Evolutionary conservation across 2,888 invertebrate genomes (phyloP), one percentile per base, ranked within the genome.

Genomic region (Mayetiola destructor): DNA sequence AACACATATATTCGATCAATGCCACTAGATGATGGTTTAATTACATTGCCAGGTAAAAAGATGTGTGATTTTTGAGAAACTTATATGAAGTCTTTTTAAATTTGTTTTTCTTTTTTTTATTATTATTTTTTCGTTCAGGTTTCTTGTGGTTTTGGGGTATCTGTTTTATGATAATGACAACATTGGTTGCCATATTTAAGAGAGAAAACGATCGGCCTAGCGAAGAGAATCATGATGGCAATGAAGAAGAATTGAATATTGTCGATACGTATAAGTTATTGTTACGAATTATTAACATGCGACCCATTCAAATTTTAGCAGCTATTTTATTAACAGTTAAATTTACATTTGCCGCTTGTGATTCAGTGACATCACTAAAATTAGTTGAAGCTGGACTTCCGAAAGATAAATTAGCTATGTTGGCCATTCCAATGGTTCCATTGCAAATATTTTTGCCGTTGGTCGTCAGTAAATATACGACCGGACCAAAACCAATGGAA

Each of bases 61-160:
- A 32, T 12, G 8, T 32, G 6, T 32, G n/a, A n/a, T 32, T 32
- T 12, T 27, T 14, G 12, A 9, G 37, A 5, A 37, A 37, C n/a
- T 37, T 37, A 37, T n/a, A 37, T 37, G 37, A 5, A 37, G n/a
- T n/a, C n/a, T n/a, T n/a, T n/a, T 37, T 9, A 32, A 32, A 32
- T 32, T 32, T 32, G 32, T 37, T 12, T 10, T n/a, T 37, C 5
- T 37, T 5, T 12, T 12, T 37, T n/a, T 5, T 37, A 37, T 14
- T 37, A 5, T 37, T 14, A 10, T 14, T 9, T 37, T n/a, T 37
- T 37, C 37, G 5, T 20, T 9, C 73, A 78, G 89, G 88, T 63
- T 99, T 96, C 72, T 76, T 99, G 16, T 83, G 85, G 68, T 93
- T 96, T 69, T 99, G 97, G 96, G 94, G 94, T 5, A 79, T 90